phyloP scores from a whole-genome alignment of 2,888 invertebrate species.

The Archips crataeganus region DNA sequence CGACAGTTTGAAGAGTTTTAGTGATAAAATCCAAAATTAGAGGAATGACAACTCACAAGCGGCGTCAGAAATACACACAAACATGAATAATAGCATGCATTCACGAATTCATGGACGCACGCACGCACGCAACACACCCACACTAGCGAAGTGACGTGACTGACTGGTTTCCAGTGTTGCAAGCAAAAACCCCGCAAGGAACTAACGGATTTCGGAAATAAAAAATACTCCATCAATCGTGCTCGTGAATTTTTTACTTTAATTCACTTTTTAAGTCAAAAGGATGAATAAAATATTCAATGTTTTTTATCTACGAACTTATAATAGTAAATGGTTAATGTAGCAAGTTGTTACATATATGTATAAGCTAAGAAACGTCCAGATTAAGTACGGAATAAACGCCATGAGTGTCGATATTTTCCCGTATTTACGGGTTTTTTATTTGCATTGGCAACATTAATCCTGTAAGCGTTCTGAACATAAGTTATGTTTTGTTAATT shows the following conservation, averaged over 20 bases:
- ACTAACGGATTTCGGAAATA: neutral
- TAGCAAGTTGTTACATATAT: no score
- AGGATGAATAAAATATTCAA: no score
- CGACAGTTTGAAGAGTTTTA: slow-evolving; percentile 81
- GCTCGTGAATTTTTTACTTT: no score
- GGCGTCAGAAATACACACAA: slow-evolving; percentile 83
- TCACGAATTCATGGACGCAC: slow-evolving; percentile 68
- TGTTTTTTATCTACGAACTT: no score
- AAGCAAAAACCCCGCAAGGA: slow-evolving; percentile 42
- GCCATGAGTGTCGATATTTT: neutral
- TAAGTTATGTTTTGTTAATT: neutral
- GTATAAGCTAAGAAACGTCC: no score
- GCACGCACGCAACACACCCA: slow-evolving; percentile 67
- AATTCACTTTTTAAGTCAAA: no score
- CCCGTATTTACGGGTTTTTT: neutral
- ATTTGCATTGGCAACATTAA: slow-evolving; percentile 6
- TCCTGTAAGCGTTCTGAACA: slow-evolving; percentile 8
- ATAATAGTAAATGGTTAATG: no score
- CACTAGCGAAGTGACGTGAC: slow-evolving; percentile 66
- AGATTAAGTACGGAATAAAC: neutral
- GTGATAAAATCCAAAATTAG: slow-evolving; percentile 82
- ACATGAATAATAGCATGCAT: slow-evolving; percentile 67
- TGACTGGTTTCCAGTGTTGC: slow-evolving; percentile 67
- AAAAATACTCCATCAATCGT: neutral
- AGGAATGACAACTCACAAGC: slow-evolving; percentile 76